Percentiles rank a stretch among this genome's conserved stretches.
phyloP scores from a whole-genome alignment of 2,888 invertebrate genomes.

The Silvanus unidentatus region DNA sequence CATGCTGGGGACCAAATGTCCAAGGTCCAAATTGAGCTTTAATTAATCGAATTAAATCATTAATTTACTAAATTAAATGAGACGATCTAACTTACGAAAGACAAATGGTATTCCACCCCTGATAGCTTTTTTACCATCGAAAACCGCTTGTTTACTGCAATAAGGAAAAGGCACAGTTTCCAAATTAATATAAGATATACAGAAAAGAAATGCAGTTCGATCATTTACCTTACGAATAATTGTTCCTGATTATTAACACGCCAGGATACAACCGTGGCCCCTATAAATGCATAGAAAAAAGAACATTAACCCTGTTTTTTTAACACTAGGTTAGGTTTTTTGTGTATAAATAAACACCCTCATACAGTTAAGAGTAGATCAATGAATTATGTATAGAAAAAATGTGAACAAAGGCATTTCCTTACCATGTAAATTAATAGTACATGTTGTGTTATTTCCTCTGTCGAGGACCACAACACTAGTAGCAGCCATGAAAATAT shows the following conservation, averaged over 20 bases:
- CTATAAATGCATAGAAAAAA: slow-evolving; percentile 55
- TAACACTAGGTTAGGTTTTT: slow-evolving; percentile 33
- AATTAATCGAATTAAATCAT: slow-evolving; percentile 15
- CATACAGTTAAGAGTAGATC: not conserved
- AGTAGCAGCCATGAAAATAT: slow-evolving; percentile 63
- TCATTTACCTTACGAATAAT: slow-evolving; percentile 84
- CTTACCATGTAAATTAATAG: slow-evolving; percentile 94
- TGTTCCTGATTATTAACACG: slow-evolving; percentile 93
- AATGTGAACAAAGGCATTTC: not conserved
- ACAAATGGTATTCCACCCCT: slow-evolving; percentile 95
- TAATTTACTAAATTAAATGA: not conserved
- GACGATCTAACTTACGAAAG: slow-evolving; percentile 84
- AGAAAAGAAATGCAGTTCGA: not conserved
- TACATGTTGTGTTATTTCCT: slow-evolving; percentile 94
- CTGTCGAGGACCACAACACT: slow-evolving; percentile 92
- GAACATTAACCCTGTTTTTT: slow-evolving; percentile 14
- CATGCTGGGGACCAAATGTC: slow-evolving; percentile 93
- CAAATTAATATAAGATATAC: not conserved
- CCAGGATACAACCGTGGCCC: slow-evolving; percentile 96
- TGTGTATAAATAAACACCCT: slow-evolving; percentile 16
- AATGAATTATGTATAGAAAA: slow-evolving; percentile 2
- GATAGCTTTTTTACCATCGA: slow-evolving; percentile 94
- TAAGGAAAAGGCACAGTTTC: slow-evolving; percentile 35
- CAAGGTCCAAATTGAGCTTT: slow-evolving; percentile 93
- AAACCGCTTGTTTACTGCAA: slow-evolving; percentile 89